Evolutionary conservation across 2,113 vertebrate genomes (phyloP), one percentile per base, ranked within the genome.

Genomic region (Eupsittula cactorum): DNA sequence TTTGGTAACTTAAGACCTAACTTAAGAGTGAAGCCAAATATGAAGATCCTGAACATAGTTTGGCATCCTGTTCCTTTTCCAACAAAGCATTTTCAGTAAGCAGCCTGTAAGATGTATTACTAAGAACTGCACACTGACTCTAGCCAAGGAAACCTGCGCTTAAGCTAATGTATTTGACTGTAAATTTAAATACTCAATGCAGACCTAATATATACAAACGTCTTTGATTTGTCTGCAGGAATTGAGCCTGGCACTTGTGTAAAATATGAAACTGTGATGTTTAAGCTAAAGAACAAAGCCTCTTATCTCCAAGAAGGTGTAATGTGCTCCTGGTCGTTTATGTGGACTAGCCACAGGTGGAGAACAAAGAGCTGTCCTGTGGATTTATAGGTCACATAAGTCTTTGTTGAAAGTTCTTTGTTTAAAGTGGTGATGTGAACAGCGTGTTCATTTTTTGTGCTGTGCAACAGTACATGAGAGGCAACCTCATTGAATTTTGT

Each of bases 341-440:
- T 24, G 68, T 37, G 82, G 75, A 60, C 15, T 2, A 71, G 63
- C 49, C 88, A 46, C 59, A 0, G 1, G 33, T 44, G 68, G 60
- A 80, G 92, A 90, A 63, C 94, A 94, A 88, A 92, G 77, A 64
- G 74, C 87, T 73, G 78, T 74, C 84, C 93, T 67, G 63, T 65
- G 89, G 74, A 77, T 91, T 94, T 74, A 83, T 88, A 75, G 77
- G 92, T 41, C 93, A 42, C 88, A 46, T 13, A n/a, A 50, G 65
- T 24, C 85, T 88, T 23, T 63, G 84, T 50, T 87, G 33, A 50
- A 44, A 57, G 55, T 25, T 24, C 70, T 74, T 71, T 95, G 71
- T 86, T 95, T 53, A 37, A 68, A 90, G 42, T 1, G 29, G 50
- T 29, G 24, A 49, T 90, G 67, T 31, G 82, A 78, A 50, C 68